Percentiles rank a stretch among this genome's conserved stretches.
Conservation (phyloP, 2,113 vertebrate species). For the Macaca mulatta region DNA sequence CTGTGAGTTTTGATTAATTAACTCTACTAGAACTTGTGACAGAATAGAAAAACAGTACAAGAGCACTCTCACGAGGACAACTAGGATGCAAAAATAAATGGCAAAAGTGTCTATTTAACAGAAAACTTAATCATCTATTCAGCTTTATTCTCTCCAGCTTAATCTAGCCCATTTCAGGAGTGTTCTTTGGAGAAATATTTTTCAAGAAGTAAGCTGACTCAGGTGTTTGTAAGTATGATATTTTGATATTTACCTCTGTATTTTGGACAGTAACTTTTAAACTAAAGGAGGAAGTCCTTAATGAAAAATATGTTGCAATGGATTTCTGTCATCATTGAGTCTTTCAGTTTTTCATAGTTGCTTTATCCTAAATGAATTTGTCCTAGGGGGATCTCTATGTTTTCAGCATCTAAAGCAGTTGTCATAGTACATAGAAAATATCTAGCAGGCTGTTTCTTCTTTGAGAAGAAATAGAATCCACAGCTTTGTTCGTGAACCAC, state of each 20-base stretch:
- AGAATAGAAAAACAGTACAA: conserved; percentile 15
- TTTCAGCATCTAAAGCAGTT: neutral
- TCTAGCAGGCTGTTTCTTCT: neutral
- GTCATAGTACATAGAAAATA: conserved; percentile 19
- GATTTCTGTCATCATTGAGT: neutral
- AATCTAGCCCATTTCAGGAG: neutral
- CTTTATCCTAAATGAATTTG: neutral
- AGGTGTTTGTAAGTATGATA: neutral
- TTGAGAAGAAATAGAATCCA: neutral
- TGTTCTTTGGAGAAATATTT: conserved; percentile 27
- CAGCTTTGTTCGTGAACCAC: neutral
- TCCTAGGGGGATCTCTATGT: neutral
- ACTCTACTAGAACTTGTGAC: conserved; percentile 24
- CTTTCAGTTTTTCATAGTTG: neutral
- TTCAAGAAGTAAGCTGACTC: conserved; percentile 6
- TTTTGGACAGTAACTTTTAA: neutral
- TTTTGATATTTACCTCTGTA: neutral
- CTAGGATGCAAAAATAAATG: neutral
- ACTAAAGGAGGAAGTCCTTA: neutral
- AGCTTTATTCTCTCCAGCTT: neutral
- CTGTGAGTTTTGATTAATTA: conserved; percentile 59
- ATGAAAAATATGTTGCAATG: neutral
- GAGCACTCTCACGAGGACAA: neutral
- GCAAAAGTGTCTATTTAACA: neutral
- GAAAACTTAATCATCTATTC: conserved; percentile 13